phyloP scores from a whole-genome alignment of 2,797 vertebrate species.

The Hybognathus amarus region DNA sequence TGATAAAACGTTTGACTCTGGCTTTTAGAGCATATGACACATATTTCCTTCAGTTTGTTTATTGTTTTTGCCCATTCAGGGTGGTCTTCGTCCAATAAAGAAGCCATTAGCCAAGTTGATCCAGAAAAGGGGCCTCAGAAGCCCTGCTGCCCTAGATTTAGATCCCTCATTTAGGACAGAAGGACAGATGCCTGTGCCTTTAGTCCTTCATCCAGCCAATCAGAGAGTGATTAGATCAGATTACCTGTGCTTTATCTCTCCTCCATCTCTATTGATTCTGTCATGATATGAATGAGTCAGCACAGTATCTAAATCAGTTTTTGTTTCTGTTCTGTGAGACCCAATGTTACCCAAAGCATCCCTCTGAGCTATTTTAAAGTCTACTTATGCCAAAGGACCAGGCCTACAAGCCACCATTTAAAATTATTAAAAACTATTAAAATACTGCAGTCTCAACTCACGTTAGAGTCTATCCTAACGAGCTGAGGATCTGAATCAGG shows the following conservation, averaged over 20 bases:
- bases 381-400: background rate
- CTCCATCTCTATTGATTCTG: background rate
- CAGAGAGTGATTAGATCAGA: slow-evolving; percentile 1
- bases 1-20: background rate
- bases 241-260: slow-evolving; percentile 10
- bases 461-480: too few relatives aligned
- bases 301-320: slow-evolving; percentile 15
- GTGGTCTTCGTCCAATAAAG: slow-evolving; percentile 52
- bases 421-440: too few relatives aligned
- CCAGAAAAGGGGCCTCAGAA: slow-evolving; percentile 1
- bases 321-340: background rate
- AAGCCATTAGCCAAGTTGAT: slow-evolving; percentile 21
- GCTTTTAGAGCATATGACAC: background rate
- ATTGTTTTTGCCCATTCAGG: background rate
- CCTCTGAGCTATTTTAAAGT: background rate
- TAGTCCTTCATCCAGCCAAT: slow-evolving; percentile 10
- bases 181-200: slow-evolving; percentile 29
- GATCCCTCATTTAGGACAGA: slow-evolving; percentile 9
- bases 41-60: background rate
- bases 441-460: background rate
- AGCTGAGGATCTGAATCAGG: too few relatives aligned
- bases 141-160: slow-evolving; percentile 18
- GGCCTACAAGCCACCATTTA: background rate
- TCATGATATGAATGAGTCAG: slow-evolving; percentile 19
- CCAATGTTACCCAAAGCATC: background rate